These are phyloP conservation scores for Cossypha heuglini DNA, from an alignment of 2,797 vertebrate genomes.

Conservation along the genomic window DNA sequence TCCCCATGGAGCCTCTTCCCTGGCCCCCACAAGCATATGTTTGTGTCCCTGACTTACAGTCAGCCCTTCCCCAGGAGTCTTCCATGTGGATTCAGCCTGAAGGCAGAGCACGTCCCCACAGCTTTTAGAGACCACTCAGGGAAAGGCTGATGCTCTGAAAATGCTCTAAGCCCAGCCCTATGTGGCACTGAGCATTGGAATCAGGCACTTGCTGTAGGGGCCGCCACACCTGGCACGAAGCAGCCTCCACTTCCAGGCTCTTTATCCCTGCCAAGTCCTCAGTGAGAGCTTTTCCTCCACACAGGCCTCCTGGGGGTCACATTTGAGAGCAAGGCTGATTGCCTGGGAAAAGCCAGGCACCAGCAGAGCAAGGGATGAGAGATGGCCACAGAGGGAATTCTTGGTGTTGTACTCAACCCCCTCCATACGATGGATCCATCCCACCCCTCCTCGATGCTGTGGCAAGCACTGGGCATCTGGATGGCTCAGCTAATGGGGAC, in stretches of 20 bases:
- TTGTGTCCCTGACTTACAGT: not conserved
- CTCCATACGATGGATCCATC: not conserved
- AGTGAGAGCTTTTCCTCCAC: not conserved
- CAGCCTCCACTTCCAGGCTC: not conserved
- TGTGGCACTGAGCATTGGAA: not conserved
- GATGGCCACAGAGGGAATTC: not conserved
- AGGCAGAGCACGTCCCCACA: not conserved
- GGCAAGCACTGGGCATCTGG: not conserved
- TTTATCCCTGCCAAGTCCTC: not conserved
- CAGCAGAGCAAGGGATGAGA: not conserved
- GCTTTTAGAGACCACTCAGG: not conserved
- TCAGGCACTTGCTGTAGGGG: not conserved
- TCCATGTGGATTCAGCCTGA: accelerated
- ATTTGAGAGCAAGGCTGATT: not conserved
- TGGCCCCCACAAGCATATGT: not conserved
- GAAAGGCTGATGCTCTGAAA: not conserved
- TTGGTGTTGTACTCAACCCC: not conserved
- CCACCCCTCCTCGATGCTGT: not conserved
- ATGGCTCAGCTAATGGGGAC: not conserved
- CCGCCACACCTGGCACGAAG: not conserved
- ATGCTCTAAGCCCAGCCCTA: not conserved
- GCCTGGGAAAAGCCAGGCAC: not conserved
- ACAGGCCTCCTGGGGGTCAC: not conserved
- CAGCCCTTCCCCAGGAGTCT: not conserved
- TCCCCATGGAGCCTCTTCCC: not conserved